Percentiles rank a stretch among this genome's conserved stretches.
phyloP scores from a whole-genome alignment of 2,888 invertebrate species.

The Lagria hirta region DNA sequence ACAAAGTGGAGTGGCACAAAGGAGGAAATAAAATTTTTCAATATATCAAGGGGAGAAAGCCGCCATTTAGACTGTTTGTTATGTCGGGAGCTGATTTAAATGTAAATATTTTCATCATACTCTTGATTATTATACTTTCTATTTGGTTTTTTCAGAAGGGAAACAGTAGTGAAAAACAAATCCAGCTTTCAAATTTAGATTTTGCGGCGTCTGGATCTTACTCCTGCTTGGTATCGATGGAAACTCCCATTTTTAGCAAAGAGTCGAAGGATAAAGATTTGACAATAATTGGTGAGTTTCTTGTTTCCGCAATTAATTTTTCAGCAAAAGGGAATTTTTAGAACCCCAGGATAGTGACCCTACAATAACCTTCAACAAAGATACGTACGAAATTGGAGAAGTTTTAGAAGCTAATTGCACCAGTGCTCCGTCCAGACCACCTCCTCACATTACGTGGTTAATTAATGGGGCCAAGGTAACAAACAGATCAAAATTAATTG shows the following conservation, averaged over 20 bases:
- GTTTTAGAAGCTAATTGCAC: slow-evolving; percentile 73
- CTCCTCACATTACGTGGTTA: slow-evolving; percentile 76
- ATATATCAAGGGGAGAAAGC: slow-evolving; percentile 75
- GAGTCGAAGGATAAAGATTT: slow-evolving; percentile 75
- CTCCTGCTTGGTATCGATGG: slow-evolving; percentile 79
- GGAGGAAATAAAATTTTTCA: slow-evolving; percentile 76
- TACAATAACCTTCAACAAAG: slow-evolving; percentile 70
- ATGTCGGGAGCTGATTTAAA: slow-evolving; percentile 74
- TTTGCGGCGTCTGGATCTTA: slow-evolving; percentile 78
- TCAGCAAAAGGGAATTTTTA: no score
- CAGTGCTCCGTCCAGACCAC: slow-evolving; percentile 70
- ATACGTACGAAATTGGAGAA: slow-evolving; percentile 67
- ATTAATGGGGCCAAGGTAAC: slow-evolving; percentile 69
- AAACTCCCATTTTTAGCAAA: slow-evolving; percentile 80
- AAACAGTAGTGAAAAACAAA: slow-evolving; percentile 67
- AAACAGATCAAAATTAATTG: no score
- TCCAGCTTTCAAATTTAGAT: slow-evolving; percentile 71
- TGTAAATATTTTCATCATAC: slow-evolving; percentile 62
- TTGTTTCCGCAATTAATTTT: slow-evolving; percentile 1
- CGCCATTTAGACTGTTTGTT: slow-evolving; percentile 69
- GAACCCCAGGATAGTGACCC: slow-evolving; percentile 72
- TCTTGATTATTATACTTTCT: slow-evolving; percentile 1
- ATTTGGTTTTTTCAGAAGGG: slow-evolving; percentile 59
- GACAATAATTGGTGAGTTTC: slow-evolving; percentile 73
- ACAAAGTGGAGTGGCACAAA: slow-evolving; percentile 77